Percentiles rank a stretch among this genome's conserved stretches.
Evolutionary conservation across 2,113 vertebrate genomes (phyloP).

Genomic region (Ochotona curzoniae): DNA sequence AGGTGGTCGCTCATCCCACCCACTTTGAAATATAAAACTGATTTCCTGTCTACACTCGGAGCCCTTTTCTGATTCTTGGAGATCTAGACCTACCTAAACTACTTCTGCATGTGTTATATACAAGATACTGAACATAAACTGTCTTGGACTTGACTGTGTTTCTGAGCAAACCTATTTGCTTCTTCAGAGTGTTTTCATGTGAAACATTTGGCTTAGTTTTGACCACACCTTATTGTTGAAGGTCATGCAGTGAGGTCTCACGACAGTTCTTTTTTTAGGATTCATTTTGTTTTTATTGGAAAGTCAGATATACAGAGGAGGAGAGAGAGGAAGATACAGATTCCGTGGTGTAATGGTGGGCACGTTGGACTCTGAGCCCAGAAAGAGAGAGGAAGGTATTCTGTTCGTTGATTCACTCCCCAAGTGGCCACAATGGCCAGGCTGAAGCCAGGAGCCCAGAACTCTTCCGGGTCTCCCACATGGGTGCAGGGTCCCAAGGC

Average conservation of each 20-base stretch:
- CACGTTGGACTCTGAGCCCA: too few species aligned
- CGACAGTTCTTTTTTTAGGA: too few species aligned
- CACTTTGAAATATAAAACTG: background rate
- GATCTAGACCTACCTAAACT: background rate
- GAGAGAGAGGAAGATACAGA: too few species aligned
- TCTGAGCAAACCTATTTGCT: background rate
- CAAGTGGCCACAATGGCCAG: too few species aligned
- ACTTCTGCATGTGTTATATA: background rate
- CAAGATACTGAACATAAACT: slow-evolving; percentile 1
- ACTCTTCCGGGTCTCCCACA: too few species aligned
- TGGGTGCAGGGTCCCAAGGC: too few species aligned
- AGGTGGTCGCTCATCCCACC: background rate
- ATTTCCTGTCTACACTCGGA: background rate
- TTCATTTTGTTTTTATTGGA: too few species aligned
- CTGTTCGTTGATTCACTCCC: too few species aligned
- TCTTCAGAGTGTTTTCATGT: background rate
- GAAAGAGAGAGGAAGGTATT: too few species aligned
- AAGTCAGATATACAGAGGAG: too few species aligned
- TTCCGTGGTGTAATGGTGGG: too few species aligned
- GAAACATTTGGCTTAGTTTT: background rate
- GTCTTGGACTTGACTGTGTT: slow-evolving; percentile 40
- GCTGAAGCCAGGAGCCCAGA: too few species aligned
- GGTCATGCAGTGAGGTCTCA: background rate
- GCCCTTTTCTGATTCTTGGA: slow-evolving; percentile 39
- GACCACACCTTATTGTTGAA: slow-evolving; percentile 15